Evolutionary conservation across 2,797 vertebrate species (phyloP), one percentile per base, ranked within the genome.

Genomic region (Enteromius thamalakanensis): DNA sequence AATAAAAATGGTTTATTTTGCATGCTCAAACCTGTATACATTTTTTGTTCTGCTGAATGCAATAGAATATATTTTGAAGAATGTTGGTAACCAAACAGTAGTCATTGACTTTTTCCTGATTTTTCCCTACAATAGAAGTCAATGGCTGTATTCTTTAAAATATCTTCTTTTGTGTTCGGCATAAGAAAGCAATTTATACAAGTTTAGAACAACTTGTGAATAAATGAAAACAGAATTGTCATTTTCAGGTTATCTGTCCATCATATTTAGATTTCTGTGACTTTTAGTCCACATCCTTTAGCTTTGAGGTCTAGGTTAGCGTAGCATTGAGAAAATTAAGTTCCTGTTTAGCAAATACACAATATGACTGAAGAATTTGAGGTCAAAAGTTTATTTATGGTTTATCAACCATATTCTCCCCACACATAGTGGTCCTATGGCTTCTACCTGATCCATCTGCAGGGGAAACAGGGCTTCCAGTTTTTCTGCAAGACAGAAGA

Each of bases 401-500:
- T 68, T 32, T 75, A 6, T 72, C 0, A 86, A 4, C 84, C 42
- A 45, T 74, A 78, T 79, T 82, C 83, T 68, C 45, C 78, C 70
- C 42, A 60, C 6, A 47, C 60, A 0, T 94, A 99, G 98, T 99
- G 98, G 98, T 99, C 98, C 0, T 99, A 99, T 0, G 97, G 98
- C 55, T 99, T 99, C 94, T 99, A 98, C 92, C 93, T 99, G 83
- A 98, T 96, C 80, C 98, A 99, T 91, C 95, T 99, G 0, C 97
- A 99, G 92, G 98, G 98, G 0, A 99, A 99, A 81, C 98, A 99
- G 87, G 98, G 98, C 86, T 99, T 98, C 92, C 98, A 99, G 95
- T 96, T 99, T 88, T 99, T 99, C 91, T 99, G 98, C 92, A 99
- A 99, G 93, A 99, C 98, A 0, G 98, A 99, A 85, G 98, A 99